phyloP scores from a whole-genome alignment of 2,113 vertebrate species.

The Phodopus roborovskii region DNA sequence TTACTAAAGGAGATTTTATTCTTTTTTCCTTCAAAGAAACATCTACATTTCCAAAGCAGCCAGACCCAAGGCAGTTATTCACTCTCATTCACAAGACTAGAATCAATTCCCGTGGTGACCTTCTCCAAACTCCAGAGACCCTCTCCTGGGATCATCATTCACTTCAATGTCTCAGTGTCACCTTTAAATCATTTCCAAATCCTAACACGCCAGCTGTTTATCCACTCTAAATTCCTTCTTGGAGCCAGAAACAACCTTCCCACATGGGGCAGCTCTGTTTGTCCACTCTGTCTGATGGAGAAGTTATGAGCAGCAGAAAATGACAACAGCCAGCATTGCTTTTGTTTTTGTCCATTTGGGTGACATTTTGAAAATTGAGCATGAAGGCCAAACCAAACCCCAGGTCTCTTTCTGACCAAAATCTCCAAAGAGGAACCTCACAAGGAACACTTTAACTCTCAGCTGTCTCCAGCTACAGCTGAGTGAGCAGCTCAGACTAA shows the following conservation, averaged over 20 bases:
- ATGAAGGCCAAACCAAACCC: constrained; percentile 66
- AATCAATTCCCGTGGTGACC: not conserved
- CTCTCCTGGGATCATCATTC: not conserved
- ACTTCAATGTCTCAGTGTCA: constrained; percentile 56
- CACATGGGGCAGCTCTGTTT: constrained; percentile 77
- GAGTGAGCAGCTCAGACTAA: constrained; percentile 71
- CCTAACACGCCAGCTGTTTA: constrained; percentile 80
- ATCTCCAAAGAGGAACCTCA: constrained; percentile 27
- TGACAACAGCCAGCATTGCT: constrained; percentile 57
- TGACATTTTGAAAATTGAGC: constrained; percentile 45
- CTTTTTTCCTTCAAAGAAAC: constrained; percentile 18
- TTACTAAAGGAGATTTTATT: constrained; percentile 21
- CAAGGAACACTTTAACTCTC: constrained; percentile 50
- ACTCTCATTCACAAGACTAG: not conserved
- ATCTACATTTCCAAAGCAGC: not conserved
- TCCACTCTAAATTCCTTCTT: constrained; percentile 60
- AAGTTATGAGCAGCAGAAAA: constrained; percentile 76
- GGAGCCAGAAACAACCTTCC: constrained; percentile 62
- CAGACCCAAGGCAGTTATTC: not conserved
- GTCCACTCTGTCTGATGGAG: constrained; percentile 57
- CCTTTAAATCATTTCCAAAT: constrained; percentile 79
- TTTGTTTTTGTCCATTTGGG: constrained; percentile 68
- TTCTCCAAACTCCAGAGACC: not conserved
- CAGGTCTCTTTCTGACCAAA: constrained; percentile 23
- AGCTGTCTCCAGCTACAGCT: constrained; percentile 5